Conservation (phyloP, 1,140 invertebrate species). For the Maconellicoccus hirsutus region DNA sequence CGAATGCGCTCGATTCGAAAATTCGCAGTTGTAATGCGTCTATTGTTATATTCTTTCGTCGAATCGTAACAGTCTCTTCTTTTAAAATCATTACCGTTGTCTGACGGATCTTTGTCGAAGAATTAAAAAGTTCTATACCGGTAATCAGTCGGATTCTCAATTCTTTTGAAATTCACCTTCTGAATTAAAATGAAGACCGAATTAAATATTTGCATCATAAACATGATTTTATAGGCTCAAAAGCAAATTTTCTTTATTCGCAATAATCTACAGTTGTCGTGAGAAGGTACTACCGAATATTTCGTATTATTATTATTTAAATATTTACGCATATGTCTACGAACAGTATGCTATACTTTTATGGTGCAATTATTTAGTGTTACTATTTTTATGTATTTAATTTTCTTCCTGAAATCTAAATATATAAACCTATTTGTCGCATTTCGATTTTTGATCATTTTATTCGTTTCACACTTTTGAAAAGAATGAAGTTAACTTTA, state of each 20-base stretch:
- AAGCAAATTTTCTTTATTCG: constrained; percentile 16
- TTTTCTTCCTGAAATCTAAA: constrained; percentile 20
- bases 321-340: not conserved
- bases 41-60: not conserved
- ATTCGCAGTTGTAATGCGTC: not conserved
- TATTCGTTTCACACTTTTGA: too few species aligned
- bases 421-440: constrained; percentile 13
- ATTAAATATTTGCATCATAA: constrained; percentile 14
- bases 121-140: not conserved
- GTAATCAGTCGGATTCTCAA: not conserved
- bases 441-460: too few species aligned
- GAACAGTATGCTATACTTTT: constrained; percentile 13
- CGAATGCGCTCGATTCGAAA: too few species aligned
- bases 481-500: too few species aligned
- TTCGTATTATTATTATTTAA: not conserved
- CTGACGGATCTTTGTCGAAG: not conserved
- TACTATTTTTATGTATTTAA: constrained; percentile 19
- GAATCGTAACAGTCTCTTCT: too few species aligned
- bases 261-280: too few species aligned
- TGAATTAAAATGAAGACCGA: not conserved
- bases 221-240: not conserved
- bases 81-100: too few species aligned
- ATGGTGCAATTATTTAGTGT: constrained; percentile 22
- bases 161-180: not conserved
- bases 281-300: not conserved